phyloP scores from a whole-genome alignment of 1,140 invertebrate genomes.

The Hetaerina americana region DNA sequence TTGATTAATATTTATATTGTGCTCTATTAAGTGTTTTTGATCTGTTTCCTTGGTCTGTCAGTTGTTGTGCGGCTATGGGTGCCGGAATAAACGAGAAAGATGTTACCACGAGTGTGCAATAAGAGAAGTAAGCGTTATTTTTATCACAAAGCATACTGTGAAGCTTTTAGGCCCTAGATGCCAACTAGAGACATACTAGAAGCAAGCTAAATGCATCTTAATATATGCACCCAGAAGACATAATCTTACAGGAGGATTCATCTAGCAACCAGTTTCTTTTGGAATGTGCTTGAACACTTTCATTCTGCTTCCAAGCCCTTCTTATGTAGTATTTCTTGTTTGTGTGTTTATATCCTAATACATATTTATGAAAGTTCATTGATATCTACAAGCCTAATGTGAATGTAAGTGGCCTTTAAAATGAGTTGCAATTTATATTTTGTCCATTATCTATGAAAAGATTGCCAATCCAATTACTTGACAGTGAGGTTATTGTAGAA shows the following conservation, averaged over 20 bases:
- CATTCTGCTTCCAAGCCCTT: neutral
- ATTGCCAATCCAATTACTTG: no score
- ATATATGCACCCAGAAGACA: neutral
- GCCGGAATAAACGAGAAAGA: slow-evolving; percentile 41
- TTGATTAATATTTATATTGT: no score
- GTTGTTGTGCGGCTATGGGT: neutral
- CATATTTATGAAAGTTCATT: no score
- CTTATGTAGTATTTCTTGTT: no score
- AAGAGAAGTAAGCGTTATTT: slow-evolving; percentile 22
- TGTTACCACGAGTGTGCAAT: slow-evolving; percentile 29
- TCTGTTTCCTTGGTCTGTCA: neutral
- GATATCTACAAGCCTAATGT: no score
- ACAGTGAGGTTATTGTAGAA: no score
- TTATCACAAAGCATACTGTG: neutral
- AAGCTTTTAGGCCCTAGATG: neutral
- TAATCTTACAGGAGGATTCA: neutral
- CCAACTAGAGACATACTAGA: neutral
- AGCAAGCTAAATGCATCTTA: neutral
- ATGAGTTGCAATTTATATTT: no score
- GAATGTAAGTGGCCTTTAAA: no score
- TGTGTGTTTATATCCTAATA: no score
- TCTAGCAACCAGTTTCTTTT: slow-evolving; percentile 1
- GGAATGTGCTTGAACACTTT: neutral
- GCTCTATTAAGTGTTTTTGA: no score
- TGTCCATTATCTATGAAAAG: no score